Percentiles rank a stretch among this genome's conserved stretches.
Conservation (phyloP, 2,888 invertebrate genomes). For the Dinocampus coccinellae region DNA sequence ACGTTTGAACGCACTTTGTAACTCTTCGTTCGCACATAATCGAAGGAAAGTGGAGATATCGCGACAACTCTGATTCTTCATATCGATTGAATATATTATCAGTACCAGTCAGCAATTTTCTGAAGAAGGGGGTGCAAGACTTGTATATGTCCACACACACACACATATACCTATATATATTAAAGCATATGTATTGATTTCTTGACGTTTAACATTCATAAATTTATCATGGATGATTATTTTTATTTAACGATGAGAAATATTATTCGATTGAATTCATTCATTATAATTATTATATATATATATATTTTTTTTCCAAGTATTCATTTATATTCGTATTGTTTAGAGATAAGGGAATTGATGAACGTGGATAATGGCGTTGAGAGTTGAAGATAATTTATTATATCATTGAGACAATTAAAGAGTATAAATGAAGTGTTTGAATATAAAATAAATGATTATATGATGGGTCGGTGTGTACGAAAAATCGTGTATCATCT, state of each 20-base stretch:
- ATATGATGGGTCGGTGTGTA: not conserved
- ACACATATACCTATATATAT: not conserved
- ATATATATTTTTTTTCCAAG: too few relatives aligned
- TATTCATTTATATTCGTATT: too few relatives aligned
- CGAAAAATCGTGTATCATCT: not conserved
- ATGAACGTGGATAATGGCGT: too few relatives aligned
- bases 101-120: slow-evolving; percentile 12
- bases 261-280: too few relatives aligned
- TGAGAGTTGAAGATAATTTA: not conserved
- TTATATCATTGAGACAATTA: not conserved
- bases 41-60: slow-evolving; percentile 26
- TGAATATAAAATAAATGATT: not conserved
- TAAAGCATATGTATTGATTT: not conserved
- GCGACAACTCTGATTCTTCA: not conserved
- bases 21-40: slow-evolving; percentile 30
- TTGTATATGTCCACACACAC: not conserved
- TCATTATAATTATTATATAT: too few relatives aligned
- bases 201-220: not conserved
- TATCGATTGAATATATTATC: slow-evolving; percentile 21
- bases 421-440: not conserved
- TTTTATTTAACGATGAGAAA: not conserved
- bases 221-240: not conserved
- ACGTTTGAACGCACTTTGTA: slow-evolving; percentile 35
- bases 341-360: too few relatives aligned
- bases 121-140: not conserved